Percentiles rank a stretch among this genome's conserved stretches.
Conservation (phyloP, 2,797 vertebrate genomes). For the Aythya fuligula region DNA sequence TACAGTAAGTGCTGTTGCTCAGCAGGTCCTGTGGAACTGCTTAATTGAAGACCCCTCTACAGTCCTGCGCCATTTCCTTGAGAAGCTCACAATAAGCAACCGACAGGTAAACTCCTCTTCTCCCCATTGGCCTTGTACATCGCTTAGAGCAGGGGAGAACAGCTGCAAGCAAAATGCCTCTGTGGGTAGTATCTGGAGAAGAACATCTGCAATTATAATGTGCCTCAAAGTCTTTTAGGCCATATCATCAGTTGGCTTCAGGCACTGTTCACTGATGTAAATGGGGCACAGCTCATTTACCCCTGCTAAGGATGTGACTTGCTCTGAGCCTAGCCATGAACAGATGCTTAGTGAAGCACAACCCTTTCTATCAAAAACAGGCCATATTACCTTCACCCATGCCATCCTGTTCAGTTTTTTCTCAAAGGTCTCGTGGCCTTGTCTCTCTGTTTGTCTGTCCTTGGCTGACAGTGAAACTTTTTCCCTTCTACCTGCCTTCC, state of each 20-base stretch:
- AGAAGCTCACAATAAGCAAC: constrained; percentile 98
- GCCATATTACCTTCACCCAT: background rate
- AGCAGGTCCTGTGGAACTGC: constrained; percentile 99
- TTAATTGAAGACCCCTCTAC: constrained; percentile 98
- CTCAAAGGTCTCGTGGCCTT: background rate
- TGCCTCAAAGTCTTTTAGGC: background rate
- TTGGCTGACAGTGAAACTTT: background rate
- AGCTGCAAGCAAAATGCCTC: background rate
- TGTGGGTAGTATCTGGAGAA: background rate
- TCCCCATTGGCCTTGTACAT: background rate
- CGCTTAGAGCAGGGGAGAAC: background rate
- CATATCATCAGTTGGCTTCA: background rate
- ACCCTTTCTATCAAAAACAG: background rate
- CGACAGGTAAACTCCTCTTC: constrained; percentile 85
- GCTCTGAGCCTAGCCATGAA: background rate
- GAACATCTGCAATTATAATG: background rate
- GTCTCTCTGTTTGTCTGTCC: background rate
- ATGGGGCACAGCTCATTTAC: background rate
- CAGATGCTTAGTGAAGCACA: background rate
- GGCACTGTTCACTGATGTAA: background rate
- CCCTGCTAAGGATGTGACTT: background rate
- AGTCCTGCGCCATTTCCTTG: constrained; percentile 95
- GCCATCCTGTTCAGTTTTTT: background rate
- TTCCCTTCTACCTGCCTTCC: background rate
- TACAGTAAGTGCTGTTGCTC: constrained; percentile 95